A percentile compares a stretch with the other conserved stretches of the same genome.
Evolutionary conservation across 2,888 invertebrate species (phyloP).

Genomic region (Tetragonula carbonaria): DNA sequence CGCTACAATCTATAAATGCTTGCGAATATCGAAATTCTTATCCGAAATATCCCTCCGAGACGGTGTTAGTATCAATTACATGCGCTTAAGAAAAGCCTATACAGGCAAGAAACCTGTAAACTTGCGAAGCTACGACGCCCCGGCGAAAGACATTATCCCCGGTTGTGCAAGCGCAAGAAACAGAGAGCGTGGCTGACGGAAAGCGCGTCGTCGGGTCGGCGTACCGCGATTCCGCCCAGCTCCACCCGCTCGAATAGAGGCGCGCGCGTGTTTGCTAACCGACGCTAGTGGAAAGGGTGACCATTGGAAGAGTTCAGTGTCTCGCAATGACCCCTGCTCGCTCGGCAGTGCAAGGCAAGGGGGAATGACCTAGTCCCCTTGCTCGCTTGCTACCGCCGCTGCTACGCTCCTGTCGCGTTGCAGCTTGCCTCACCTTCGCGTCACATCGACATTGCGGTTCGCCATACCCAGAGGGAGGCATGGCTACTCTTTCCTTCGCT

Average conservation of each 20-base stretch:
- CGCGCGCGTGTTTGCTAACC: constrained; percentile 10
- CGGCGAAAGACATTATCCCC: background rate
- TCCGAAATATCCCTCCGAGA: too few relatives aligned
- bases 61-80: too few relatives aligned
- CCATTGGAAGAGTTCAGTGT: constrained; percentile 79
- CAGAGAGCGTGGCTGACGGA: constrained; percentile 21
- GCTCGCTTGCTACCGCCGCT: constrained; percentile 45
- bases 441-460: constrained; percentile 52
- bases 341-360: constrained; percentile 74
- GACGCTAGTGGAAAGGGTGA: constrained; percentile 64
- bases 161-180: constrained; percentile 21
- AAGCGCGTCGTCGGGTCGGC: constrained; percentile 36
- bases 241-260: constrained; percentile 39
- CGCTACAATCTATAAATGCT: too few relatives aligned
- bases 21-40: too few relatives aligned
- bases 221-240: constrained; percentile 45
- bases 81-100: background rate
- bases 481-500: constrained; percentile 36
- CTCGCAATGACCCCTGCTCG: constrained; percentile 79
- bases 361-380: constrained; percentile 80
- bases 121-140: constrained; percentile 3
- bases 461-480: constrained; percentile 53
- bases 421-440: constrained; percentile 61
- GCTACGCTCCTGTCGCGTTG: constrained; percentile 56
- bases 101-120: background rate